Base-by-base conservation (phyloP, 1,140 invertebrate species). In the Pseudobourletiella spinata region DNA sequence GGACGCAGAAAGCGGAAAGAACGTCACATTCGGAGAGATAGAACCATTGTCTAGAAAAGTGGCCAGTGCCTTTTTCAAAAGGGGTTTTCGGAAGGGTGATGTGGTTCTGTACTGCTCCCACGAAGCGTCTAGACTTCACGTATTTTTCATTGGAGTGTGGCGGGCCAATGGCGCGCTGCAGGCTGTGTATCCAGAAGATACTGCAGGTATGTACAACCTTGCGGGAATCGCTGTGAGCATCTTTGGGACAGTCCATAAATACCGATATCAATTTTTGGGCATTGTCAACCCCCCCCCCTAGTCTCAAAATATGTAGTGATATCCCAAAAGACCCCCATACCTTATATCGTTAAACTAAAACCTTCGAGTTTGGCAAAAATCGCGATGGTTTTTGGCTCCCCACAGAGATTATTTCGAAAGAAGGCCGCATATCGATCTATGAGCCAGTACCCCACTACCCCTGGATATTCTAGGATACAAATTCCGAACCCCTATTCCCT, bases 121-220 rank as follows among this genome's bases (percentile, higher is more conserved):
- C 35, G 51, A 66, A 18, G 43, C 42, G 22, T 18, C 50, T 15
- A 44, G 43, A 29, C 39, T 69, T 8, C 67, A 66, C 30, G 30
- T 57, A 1, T 64, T 69, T 50, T 30, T 67, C 2, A 29, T 67
- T 1, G 67, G 64, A 59, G 30, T 67, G 32, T 69, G 67, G 67
- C 55, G 67, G 59, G 64, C 62, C n/a, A 64, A 64, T 57, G 66
- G 66, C 42, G 62, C 61, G 15, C 39, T 63, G 0, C 46, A 63
- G 14, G 29, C 54, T 24, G 56, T 35, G 0, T 68, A 68, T 39
- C 63, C 66, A 1, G 64, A 66, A 55, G 64, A 66, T 43, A 22
- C 15, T 1, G 59, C 24, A 26, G 62, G 62, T 62, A n/a, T 32
- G 3, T 22, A n/a, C n/a, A n/a, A n/a, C n/a, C n/a, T 52, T 11